Evolutionary conservation across 1,140 invertebrate species (phyloP).

Genomic region (Myzus persicae): DNA sequence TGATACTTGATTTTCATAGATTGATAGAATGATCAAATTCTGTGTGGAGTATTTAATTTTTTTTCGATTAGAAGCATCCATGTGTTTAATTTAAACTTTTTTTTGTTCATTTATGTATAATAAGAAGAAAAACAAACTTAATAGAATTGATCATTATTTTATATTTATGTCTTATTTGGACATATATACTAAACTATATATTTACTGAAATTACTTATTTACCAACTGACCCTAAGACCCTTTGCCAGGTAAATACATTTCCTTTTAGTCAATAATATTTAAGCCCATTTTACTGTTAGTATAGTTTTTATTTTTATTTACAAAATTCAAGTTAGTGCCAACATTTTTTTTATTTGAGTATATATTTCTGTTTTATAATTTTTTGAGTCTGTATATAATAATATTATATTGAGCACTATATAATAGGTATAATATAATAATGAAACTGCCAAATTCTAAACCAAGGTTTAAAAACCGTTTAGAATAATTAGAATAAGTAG

Average conservation of each 20-base stretch:
- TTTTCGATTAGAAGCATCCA: background rate
- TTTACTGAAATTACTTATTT: slow-evolving; percentile 7
- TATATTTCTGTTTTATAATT: background rate
- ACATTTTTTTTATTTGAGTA: background rate
- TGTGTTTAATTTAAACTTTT: background rate
- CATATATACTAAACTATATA: too few relatives aligned
- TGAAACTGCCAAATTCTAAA: too few relatives aligned
- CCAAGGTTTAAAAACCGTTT: too few relatives aligned
- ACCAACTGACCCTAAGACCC: background rate
- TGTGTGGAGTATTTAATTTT: background rate
- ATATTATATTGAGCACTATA: background rate
- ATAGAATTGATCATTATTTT: background rate
- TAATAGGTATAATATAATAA: too few relatives aligned
- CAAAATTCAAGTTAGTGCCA: background rate
- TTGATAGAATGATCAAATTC: background rate
- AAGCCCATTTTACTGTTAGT: background rate
- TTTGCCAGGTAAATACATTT: background rate
- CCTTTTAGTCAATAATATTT: background rate
- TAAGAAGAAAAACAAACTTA: background rate
- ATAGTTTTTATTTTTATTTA: slow-evolving; percentile 3
- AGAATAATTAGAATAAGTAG: too few relatives aligned
- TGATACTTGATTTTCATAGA: background rate
- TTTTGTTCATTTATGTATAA: background rate
- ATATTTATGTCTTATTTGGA: background rate
- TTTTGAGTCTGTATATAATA: background rate